Evolutionary conservation across 2,888 invertebrate species (phyloP).

Genomic region (Tenthredo scrophulariae): DNA sequence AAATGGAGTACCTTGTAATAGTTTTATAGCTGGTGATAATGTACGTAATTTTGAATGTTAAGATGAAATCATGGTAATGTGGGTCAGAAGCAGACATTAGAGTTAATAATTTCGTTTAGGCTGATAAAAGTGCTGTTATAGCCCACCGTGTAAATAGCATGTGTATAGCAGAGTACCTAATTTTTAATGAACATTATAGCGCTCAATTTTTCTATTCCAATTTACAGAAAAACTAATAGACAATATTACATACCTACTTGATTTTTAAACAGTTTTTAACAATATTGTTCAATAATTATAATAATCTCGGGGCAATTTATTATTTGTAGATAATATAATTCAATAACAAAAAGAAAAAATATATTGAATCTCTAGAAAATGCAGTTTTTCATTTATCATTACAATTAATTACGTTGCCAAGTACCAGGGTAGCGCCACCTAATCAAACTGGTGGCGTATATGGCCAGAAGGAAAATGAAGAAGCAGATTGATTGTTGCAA

Average conservation of each 20-base stretch:
- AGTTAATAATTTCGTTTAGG: background rate
- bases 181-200: constrained; percentile 16
- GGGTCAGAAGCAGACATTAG: background rate
- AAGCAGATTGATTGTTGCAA: too few relatives aligned
- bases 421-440: too few relatives aligned
- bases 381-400: background rate
- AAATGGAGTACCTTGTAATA: background rate
- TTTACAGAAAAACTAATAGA: background rate
- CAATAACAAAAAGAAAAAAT: background rate
- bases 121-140: background rate
- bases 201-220: constrained; percentile 9
- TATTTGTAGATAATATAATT: background rate
- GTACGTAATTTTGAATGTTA: background rate
- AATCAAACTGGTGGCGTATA: too few relatives aligned
- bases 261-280: background rate
- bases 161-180: constrained; percentile 25
- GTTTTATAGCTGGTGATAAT: background rate
- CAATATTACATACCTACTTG: background rate
- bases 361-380: background rate
- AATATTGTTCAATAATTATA: constrained; percentile 22
- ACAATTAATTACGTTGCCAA: too few relatives aligned
- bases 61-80: background rate
- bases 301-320: background rate
- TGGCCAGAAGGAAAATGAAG: too few relatives aligned
- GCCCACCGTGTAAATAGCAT: constrained; percentile 7